phyloP scores from a whole-genome alignment of 2,797 vertebrate genomes.

The Sebastes matsubarae region DNA sequence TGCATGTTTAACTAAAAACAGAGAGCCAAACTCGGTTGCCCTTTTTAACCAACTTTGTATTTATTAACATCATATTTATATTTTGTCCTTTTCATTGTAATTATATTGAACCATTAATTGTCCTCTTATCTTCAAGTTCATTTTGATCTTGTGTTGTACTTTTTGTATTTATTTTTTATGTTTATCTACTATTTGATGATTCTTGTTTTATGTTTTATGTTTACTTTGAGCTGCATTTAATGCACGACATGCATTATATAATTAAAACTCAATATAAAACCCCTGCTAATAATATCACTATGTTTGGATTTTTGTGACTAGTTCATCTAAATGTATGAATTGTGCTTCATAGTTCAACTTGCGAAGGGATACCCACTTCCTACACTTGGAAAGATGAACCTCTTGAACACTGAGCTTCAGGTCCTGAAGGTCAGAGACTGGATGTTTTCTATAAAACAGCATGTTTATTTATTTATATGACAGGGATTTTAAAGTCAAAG shows the following conservation, averaged over 20 bases:
- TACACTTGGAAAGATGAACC: conserved; percentile 75
- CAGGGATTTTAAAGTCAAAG: not conserved
- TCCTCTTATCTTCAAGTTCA: not conserved
- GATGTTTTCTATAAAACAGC: not conserved
- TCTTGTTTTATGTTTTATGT: not conserved
- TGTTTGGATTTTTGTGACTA: not conserved
- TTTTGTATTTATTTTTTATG: not conserved
- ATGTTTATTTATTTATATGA: not conserved
- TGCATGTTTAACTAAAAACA: not conserved
- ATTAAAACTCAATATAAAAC: not conserved
- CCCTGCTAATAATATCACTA: no score
- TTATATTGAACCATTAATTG: not conserved
- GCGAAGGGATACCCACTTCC: conserved; percentile 81
- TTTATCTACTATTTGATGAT: not conserved
- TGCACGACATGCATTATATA: not conserved
- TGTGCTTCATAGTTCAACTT: conserved; percentile 58
- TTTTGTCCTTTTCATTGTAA: not conserved
- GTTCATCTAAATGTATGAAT: not conserved
- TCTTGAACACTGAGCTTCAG: conserved; percentile 76
- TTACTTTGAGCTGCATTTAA: not conserved
- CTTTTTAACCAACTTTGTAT: not conserved
- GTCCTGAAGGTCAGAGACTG: conserved; percentile 74
- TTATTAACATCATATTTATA: not conserved
- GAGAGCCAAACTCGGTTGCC: not conserved
- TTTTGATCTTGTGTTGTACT: not conserved